Percentiles rank a stretch among this genome's conserved stretches.
These are phyloP conservation scores for Mamestra brassicae DNA, from an alignment of 2,888 invertebrate genomes.

Conservation along the genomic window DNA sequence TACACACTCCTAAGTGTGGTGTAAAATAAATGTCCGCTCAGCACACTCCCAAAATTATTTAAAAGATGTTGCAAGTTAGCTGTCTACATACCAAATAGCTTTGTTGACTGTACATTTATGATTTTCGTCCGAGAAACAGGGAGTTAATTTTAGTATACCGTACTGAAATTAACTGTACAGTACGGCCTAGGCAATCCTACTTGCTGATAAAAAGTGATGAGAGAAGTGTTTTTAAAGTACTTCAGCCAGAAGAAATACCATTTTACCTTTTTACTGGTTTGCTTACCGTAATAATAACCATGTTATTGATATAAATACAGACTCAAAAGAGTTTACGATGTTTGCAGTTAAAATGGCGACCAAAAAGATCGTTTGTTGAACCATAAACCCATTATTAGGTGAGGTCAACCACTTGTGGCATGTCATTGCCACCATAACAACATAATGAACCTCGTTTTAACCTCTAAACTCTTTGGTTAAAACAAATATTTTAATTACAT, in stretches of 20 bases:
- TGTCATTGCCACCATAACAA: conserved; percentile 62
- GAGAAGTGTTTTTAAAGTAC: too few relatives aligned
- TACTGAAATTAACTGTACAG: too few relatives aligned
- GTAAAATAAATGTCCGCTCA: too few relatives aligned
- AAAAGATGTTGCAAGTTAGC: too few relatives aligned
- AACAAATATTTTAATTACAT: conserved; percentile 46
- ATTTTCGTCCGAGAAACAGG: too few relatives aligned
- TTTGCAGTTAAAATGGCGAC: conserved; percentile 48
- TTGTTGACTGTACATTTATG: too few relatives aligned
- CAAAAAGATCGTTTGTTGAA: conserved; percentile 50
- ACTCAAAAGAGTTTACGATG: conserved; percentile 5
- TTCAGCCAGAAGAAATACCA: background rate
- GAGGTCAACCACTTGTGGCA: conserved; percentile 63
- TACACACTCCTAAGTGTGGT: too few relatives aligned
- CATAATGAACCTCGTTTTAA: conserved; percentile 52
- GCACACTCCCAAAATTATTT: too few relatives aligned
- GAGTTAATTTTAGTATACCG: too few relatives aligned
- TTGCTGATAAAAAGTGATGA: background rate
- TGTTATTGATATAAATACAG: conserved; percentile 3
- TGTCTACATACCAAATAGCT: too few relatives aligned
- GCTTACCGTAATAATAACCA: background rate
- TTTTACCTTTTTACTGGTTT: conserved; percentile 5
- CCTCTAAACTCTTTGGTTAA: conserved; percentile 44
- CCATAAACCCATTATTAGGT: conserved; percentile 57
- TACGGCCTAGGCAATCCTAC: too few relatives aligned